Evolutionary conservation across 2,888 invertebrate genomes (phyloP), one percentile per base, ranked within the genome.

Genomic region (Yponomeuta plumbellus): DNA sequence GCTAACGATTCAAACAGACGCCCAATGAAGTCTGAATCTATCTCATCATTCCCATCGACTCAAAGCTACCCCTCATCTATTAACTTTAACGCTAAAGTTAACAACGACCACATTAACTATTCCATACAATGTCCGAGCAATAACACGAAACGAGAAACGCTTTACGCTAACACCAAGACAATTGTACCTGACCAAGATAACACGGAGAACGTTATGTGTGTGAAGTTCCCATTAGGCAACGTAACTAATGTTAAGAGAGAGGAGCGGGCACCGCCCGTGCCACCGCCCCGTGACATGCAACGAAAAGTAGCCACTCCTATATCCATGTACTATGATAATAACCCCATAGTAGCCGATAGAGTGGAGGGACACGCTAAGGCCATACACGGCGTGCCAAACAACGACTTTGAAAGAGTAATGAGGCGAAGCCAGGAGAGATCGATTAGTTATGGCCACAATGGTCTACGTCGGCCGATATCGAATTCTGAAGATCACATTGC

Each of bases 271-370:
- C 96, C 96, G 6, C 96, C 96, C 0, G 94, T 95, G 4, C 96
- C 96, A 39, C 96, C 96, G 0, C 96, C 96, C n/a, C 89, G 95
- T 73, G 96, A 95, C 82, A 95, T 94, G 71, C 92, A 93, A 74
- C 92, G 94, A 68, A 92, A 93, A 80, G 87, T 93, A 20, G 83
- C 92, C 22, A 91, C 92, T 44, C 89, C 89, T 69, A 71, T 91
- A 72, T 91, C 92, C 26, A 91, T 91, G 87, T 88, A 87, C 75
- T 90, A 91, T 74, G 92, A 92, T 74, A 87, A 85, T 72, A 86
- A 83, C 67, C 74, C 84, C 1, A 73, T 80, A 67, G 74, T 83
- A 68, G 74, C 80, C 64, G 87, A 90, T 69, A 83, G 83, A 75
- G 76, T 80, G 67, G 78, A 70, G 65, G 79, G 75, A 68, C 80